Evolutionary conservation across 2,888 invertebrate genomes (phyloP).

Genomic region (Digitonthophagus gazella): DNA sequence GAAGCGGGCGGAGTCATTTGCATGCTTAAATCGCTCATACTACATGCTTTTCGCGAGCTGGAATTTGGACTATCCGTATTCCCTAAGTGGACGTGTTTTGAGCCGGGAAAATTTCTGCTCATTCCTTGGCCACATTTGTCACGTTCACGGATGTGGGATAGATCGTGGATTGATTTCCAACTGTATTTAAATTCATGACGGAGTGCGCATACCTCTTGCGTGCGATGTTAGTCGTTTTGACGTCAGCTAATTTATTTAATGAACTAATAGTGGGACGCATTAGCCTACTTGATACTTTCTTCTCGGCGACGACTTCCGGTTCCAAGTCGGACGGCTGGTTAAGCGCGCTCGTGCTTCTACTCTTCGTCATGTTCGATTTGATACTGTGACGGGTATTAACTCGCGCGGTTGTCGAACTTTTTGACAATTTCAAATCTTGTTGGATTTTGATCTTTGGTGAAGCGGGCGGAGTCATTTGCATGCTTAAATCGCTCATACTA

Average conservation of each 20-base stretch:
- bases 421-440: too few species aligned
- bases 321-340: constrained; percentile 81
- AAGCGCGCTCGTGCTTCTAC: constrained; percentile 78
- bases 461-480: constrained; percentile 41
- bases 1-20: too few species aligned
- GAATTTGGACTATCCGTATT: too few species aligned
- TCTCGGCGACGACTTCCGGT: constrained; percentile 55
- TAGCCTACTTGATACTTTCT: constrained; percentile 56
- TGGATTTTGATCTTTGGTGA: constrained; percentile 44
- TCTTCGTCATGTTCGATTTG: constrained; percentile 62
- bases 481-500: constrained; percentile 70
- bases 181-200: constrained; percentile 64
- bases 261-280: constrained; percentile 81
- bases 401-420: too few species aligned
- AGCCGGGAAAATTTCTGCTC: too few species aligned
- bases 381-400: too few species aligned
- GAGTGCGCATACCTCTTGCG: constrained; percentile 49
- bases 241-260: constrained; percentile 65
- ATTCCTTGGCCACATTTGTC: too few species aligned
- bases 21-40: too few species aligned
- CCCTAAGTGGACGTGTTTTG: too few species aligned
- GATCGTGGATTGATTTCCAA: too few species aligned
- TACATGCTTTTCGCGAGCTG: too few species aligned
- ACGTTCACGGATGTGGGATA: too few species aligned
- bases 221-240: constrained; percentile 35